These are phyloP conservation scores for Drosophila putrida DNA, from an alignment of 2,888 invertebrate species.

Conservation along the genomic window DNA sequence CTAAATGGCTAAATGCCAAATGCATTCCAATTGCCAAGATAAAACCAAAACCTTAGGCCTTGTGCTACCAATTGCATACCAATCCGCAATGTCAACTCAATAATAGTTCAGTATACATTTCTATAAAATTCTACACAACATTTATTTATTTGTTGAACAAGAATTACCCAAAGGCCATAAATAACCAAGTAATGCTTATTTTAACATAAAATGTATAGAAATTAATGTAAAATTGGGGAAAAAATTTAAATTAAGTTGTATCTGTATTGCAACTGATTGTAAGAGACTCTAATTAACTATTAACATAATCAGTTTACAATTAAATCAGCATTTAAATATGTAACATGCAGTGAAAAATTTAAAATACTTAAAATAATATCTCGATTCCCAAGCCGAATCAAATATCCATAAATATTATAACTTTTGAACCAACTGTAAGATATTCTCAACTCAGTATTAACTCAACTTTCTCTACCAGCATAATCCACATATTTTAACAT, in stretches of 20 bases:
- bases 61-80: conserved; percentile 1
- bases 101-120: not conserved
- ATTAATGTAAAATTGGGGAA: too few species aligned
- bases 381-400: too few species aligned
- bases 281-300: too few species aligned
- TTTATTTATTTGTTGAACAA: not conserved
- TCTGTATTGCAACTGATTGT: too few species aligned
- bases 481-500: not conserved
- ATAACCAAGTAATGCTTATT: too few species aligned
- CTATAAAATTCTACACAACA: not conserved
- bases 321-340: too few species aligned
- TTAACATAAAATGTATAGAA: too few species aligned
- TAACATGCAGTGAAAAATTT: too few species aligned
- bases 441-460: not conserved
- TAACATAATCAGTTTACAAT: too few species aligned
- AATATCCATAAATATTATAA: not conserved
- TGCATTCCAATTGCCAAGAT: conserved; percentile 6
- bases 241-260: too few species aligned
- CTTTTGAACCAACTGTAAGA: too few species aligned
- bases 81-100: not conserved
- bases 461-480: not conserved
- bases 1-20: conserved; percentile 16
- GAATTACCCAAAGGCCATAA: not conserved
- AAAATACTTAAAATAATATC: too few species aligned
- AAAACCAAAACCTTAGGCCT: not conserved